These are phyloP conservation scores for Parochlus steinenii DNA, from an alignment of 2,888 invertebrate genomes.

Conservation along the genomic window DNA sequence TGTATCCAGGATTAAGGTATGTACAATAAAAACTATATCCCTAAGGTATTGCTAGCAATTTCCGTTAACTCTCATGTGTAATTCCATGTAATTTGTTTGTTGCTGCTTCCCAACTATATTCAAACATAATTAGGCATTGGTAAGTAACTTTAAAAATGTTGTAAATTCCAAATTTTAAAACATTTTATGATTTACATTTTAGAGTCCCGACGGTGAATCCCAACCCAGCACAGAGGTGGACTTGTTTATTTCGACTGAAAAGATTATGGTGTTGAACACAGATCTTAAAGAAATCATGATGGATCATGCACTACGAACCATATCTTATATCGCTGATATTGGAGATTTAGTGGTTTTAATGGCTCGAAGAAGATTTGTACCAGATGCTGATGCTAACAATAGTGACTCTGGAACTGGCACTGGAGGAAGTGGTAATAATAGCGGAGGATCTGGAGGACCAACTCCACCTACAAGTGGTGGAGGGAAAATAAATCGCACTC, in stretches of 20 bases:
- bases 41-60: neutral
- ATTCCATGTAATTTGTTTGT: neutral
- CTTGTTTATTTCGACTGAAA: conserved; percentile 97
- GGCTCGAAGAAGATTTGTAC: conserved; percentile 89
- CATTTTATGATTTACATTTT: conserved; percentile 15
- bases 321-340: conserved; percentile 98
- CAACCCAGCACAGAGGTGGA: conserved; percentile 99
- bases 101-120: neutral
- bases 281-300: conserved; percentile 99
- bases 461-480: conserved; percentile 38
- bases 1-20: conserved; percentile 97
- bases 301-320: conserved; percentile 96
- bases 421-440: conserved; percentile 6
- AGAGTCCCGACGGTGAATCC: conserved; percentile 96
- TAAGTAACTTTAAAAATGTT: no score
- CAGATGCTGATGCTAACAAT: conserved; percentile 38
- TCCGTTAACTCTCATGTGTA: neutral
- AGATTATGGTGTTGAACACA: conserved; percentile 99
- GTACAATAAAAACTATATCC: conserved; percentile 13
- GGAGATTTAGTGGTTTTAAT: conserved; percentile 95
- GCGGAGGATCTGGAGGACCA: conserved; percentile 12
- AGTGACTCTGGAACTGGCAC: conserved; percentile 9
- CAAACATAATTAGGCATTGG: neutral
- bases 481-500: conserved; percentile 65
- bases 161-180: no score